phyloP scores from a whole-genome alignment of 2,797 vertebrate species.

The Scleropages formosus region DNA sequence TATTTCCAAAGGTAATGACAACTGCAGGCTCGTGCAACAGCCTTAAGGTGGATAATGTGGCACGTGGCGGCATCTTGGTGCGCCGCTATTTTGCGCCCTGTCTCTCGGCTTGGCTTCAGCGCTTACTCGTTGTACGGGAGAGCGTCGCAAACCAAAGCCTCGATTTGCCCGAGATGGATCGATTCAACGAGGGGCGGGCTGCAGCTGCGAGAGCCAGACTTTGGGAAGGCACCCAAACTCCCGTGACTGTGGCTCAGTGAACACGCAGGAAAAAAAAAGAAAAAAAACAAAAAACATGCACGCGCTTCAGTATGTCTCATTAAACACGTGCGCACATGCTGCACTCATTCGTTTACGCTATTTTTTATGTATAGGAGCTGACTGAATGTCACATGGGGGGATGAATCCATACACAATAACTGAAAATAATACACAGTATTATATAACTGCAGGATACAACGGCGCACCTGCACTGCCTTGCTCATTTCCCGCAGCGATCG shows the following conservation, averaged over 20 bases:
- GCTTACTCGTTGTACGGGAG: neutral
- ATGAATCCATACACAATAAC: neutral
- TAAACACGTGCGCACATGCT: neutral
- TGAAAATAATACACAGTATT: slow-evolving; percentile 1
- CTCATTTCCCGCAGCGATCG: neutral
- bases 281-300: too few relatives aligned
- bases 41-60: too few relatives aligned
- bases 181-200: slow-evolving; percentile 6
- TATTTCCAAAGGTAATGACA: too few relatives aligned
- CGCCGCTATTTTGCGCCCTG: too few relatives aligned
- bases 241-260: slow-evolving; percentile 52
- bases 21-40: too few relatives aligned
- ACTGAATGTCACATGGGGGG: neutral
- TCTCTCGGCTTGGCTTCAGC: neutral
- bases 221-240: slow-evolving; percentile 37
- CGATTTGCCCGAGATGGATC: neutral
- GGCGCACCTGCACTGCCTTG: neutral
- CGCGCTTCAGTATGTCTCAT: slow-evolving; percentile 38
- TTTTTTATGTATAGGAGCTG: neutral
- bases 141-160: neutral
- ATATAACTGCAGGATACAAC: neutral
- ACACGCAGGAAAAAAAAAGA: slow-evolving; percentile 43
- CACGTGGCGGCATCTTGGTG: too few relatives aligned
- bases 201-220: neutral
- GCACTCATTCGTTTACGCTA: neutral